Conservation (phyloP, 2,888 invertebrate species). For the Limnephilus marmoratus region DNA sequence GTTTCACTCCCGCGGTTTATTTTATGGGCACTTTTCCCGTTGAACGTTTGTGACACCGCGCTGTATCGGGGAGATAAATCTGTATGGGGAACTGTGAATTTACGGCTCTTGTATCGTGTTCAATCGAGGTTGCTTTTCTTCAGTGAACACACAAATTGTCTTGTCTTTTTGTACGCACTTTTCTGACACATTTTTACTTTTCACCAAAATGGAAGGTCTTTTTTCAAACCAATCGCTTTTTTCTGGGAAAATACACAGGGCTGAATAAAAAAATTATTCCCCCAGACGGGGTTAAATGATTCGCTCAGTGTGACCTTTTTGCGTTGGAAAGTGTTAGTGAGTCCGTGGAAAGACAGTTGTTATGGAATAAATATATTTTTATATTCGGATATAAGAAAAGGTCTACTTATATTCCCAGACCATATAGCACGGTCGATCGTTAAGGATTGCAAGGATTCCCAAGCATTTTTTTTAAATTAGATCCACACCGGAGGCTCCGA, state of each 20-base stretch:
- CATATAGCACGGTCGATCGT: too few species aligned
- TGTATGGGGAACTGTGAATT: not conserved
- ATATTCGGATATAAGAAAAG: not conserved
- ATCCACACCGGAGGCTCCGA: too few species aligned
- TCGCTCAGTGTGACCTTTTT: not conserved
- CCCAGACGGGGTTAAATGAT: not conserved
- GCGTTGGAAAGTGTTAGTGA: not conserved
- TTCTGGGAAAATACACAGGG: not conserved
- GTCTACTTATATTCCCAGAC: not conserved
- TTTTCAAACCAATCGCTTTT: not conserved
- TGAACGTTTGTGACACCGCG: not conserved
- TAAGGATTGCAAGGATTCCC: too few species aligned
- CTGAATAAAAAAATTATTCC: not conserved
- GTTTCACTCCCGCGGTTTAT: not conserved
- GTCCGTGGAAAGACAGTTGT: not conserved
- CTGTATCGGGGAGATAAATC: conserved; percentile 17
- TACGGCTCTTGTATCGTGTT: conserved; percentile 1
- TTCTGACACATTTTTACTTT: not conserved
- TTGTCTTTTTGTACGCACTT: not conserved
- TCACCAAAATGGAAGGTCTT: not conserved
- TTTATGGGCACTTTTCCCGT: conserved; percentile 13
- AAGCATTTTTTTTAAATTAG: too few species aligned
- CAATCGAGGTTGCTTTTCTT: not conserved
- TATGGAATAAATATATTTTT: not conserved
- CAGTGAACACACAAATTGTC: conserved; percentile 18